A percentile compares a stretch with the other conserved stretches of the same genome.
These are phyloP conservation scores for Ptilorrhoa leucosticta DNA, from an alignment of 2,113 vertebrate genomes.

Conservation along the genomic window DNA sequence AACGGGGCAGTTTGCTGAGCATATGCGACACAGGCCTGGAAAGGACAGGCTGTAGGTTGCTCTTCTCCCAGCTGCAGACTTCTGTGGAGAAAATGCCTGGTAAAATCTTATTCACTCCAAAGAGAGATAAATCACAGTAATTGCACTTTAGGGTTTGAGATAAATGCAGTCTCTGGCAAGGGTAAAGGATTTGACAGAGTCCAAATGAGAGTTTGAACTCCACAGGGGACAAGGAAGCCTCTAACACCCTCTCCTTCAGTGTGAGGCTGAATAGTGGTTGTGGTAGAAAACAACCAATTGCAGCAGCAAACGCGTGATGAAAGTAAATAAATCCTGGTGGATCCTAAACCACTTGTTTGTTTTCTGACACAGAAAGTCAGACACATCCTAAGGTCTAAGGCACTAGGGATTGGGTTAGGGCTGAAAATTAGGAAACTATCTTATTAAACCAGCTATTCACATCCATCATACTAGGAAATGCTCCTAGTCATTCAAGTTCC, in stretches of 20 bases:
- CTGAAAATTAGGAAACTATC: background rate
- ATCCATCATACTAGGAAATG: background rate
- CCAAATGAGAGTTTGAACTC: background rate
- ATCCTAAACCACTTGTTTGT: background rate
- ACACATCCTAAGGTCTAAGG: background rate
- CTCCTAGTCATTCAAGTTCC: background rate
- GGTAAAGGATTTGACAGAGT: background rate
- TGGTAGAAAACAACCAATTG: background rate
- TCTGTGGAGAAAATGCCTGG: conserved; percentile 7
- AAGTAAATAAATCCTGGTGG: background rate
- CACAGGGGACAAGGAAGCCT: background rate
- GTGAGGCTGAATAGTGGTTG: background rate
- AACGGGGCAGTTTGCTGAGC: background rate
- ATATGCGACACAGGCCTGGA: background rate
- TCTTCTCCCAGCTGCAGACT: background rate
- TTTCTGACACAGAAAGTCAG: background rate
- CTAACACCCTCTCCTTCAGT: background rate
- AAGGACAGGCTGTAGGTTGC: background rate
- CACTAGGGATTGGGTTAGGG: background rate
- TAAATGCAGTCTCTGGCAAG: conserved; percentile 42
- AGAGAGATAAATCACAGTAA: conserved; percentile 37
- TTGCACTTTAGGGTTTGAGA: background rate
- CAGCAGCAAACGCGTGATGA: background rate
- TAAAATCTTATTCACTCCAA: conserved; percentile 3
- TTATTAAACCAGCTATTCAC: background rate